These are phyloP conservation scores for Neofelis nebulosa DNA, from an alignment of 2,113 vertebrate genomes.

Conservation along the genomic window DNA sequence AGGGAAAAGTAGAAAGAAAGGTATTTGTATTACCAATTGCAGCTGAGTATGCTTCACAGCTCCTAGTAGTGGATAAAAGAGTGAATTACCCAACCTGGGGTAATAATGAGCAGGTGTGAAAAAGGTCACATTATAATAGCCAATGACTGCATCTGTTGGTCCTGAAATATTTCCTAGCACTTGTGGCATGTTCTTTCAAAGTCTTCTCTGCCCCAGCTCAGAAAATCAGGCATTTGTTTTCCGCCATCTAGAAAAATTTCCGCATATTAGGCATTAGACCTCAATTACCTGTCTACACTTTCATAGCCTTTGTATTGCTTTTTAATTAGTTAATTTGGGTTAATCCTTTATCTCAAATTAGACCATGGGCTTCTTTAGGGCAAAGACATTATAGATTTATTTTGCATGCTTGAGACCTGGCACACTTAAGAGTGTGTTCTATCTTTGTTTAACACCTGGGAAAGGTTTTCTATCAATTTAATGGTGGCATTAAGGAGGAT, in stretches of 20 bases:
- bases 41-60: background rate
- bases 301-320: slow-evolving; percentile 6
- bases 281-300: slow-evolving; percentile 9
- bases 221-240: slow-evolving; percentile 23
- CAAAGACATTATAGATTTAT: background rate
- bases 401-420: background rate
- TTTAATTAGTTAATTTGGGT: slow-evolving; percentile 56
- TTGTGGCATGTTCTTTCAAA: background rate
- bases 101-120: background rate
- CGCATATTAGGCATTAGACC: background rate
- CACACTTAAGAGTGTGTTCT: background rate
- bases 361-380: background rate
- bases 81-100: background rate
- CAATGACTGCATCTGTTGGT: background rate
- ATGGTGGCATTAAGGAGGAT: slow-evolving; percentile 22
- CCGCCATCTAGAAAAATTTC: background rate
- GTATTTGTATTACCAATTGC: background rate
- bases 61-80: background rate
- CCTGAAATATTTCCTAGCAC: background rate
- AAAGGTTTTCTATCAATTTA: background rate
- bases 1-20: background rate
- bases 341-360: slow-evolving; percentile 54
- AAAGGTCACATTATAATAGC: background rate
- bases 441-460: background rate
- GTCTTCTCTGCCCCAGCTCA: background rate